These are phyloP conservation scores for Vulpes ferrilata DNA, from an alignment of 2,113 vertebrate species.

Conservation along the genomic window DNA sequence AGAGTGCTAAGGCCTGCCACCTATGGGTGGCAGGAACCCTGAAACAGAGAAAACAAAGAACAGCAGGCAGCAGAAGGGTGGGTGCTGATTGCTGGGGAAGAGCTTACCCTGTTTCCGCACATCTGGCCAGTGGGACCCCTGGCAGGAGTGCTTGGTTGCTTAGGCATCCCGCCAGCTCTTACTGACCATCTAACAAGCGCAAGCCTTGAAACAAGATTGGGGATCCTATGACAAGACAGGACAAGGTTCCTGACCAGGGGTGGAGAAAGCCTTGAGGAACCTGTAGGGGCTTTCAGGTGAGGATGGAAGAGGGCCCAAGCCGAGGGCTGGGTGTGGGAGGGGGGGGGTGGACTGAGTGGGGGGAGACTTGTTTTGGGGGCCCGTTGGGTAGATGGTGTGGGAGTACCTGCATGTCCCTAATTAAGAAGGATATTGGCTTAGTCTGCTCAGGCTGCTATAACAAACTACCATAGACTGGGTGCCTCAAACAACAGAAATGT, in stretches of 20 bases:
- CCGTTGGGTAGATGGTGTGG: not conserved
- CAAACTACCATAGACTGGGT: not conserved
- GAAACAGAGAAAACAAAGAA: not conserved
- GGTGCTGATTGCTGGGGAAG: not conserved
- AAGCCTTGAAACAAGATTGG: no score
- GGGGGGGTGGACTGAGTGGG: fast-evolving
- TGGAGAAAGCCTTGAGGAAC: not conserved
- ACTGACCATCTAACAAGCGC: not conserved
- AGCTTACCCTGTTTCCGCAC: not conserved
- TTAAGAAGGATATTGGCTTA: not conserved
- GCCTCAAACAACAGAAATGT: not conserved
- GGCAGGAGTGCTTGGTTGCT: not conserved
- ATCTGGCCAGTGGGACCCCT: not conserved
- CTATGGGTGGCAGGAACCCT: no score
- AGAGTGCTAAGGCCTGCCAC: not conserved
- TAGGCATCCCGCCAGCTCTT: not conserved
- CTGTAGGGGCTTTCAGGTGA: not conserved
- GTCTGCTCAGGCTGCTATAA: not conserved
- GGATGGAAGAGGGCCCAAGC: not conserved
- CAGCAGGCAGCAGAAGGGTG: not conserved
- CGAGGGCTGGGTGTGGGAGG: not conserved
- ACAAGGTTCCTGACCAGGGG: not conserved
- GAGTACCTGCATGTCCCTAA: fast-evolving
- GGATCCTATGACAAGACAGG: not conserved
- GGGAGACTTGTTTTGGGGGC: not conserved